Evolutionary conservation across 1,140 invertebrate species (phyloP), one percentile per base, ranked within the genome.

Genomic region (Drosophila kanapiae): DNA sequence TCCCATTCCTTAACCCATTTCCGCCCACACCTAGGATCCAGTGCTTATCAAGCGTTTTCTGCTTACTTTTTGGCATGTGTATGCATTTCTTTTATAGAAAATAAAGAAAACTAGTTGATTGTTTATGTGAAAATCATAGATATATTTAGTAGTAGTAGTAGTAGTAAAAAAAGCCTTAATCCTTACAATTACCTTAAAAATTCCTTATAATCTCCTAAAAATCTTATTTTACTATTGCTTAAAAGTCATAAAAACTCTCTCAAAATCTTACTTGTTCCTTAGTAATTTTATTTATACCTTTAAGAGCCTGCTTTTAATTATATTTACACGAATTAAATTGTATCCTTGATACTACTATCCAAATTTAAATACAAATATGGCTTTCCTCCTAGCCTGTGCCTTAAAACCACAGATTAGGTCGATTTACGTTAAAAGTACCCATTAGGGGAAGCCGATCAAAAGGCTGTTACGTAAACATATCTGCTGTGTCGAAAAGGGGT

Each of bases 1-100:
- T 27, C 18, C 48, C 48, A 18, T 7, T 29, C 14, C 38, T 70
- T 38, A 70, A 70, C 67, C 67, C 67, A 37, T 70, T 70, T 43
- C 6, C 23, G 23, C 31, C 11, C 60, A 59, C 61, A 63, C 61
- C 61, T 63, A 59, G 53, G 10, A 6, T n/a, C 11, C n/a, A 1
- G 9, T 2, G 11, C n/a, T 18, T 18, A 11, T 13, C 8, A 9
- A 4, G 18, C 43, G 43, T 37, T 54, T 56, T 37, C 13, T 16
- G 29, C 51, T 54, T 16, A 33, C 14, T 57, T 40, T 8, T 14
- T 18, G 16, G 16, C 6, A 3, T 16, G 5, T 35, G 5, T 11
- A 31, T 53, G 6, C 4, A 18, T 5, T 53, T 13, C 4, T 13
- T 33, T 53, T 13, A 33, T 31, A n/a, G 8, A 31, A 49, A 16